These are phyloP conservation scores for Eristalinus aeneus DNA, from an alignment of 2,888 invertebrate genomes.

Conservation along the genomic window DNA sequence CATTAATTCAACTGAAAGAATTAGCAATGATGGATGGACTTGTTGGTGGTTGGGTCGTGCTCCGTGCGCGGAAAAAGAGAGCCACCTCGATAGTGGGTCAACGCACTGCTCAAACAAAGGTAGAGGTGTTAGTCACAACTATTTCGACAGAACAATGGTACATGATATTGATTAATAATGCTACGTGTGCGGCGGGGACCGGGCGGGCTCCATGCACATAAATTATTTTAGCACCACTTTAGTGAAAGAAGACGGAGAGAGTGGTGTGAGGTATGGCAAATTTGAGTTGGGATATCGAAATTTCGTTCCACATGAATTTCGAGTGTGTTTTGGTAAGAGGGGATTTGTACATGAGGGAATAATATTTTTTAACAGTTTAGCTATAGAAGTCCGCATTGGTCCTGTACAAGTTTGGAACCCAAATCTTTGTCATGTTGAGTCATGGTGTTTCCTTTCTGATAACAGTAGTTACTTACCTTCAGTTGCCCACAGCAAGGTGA, in stretches of 20 bases:
- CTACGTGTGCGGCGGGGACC: background rate
- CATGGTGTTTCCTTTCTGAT: no score
- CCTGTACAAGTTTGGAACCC: no score
- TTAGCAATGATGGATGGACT: conserved; percentile 51
- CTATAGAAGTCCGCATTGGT: no score
- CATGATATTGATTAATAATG: conserved; percentile 49
- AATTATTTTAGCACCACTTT: conserved; percentile 28
- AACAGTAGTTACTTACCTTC: no score
- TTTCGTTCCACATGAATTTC: background rate
- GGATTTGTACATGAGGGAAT: no score
- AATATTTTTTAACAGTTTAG: no score
- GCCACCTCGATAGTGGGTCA: conserved; percentile 24
- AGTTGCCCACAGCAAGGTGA: no score
- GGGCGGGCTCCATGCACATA: conserved; percentile 4
- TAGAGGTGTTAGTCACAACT: conserved; percentile 10
- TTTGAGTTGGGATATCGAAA: no score
- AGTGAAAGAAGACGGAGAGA: background rate
- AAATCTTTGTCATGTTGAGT: no score
- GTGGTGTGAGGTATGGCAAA: background rate
- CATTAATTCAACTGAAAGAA: conserved; percentile 44
- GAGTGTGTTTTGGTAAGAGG: no score
- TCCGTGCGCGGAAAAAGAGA: background rate
- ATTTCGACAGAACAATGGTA: conserved; percentile 46
- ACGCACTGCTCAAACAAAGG: conserved; percentile 20
- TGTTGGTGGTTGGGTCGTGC: background rate